Evolutionary conservation across 2,888 invertebrate genomes (phyloP), one percentile per base, ranked within the genome.

Genomic region (Hirudinaria manillensis): DNA sequence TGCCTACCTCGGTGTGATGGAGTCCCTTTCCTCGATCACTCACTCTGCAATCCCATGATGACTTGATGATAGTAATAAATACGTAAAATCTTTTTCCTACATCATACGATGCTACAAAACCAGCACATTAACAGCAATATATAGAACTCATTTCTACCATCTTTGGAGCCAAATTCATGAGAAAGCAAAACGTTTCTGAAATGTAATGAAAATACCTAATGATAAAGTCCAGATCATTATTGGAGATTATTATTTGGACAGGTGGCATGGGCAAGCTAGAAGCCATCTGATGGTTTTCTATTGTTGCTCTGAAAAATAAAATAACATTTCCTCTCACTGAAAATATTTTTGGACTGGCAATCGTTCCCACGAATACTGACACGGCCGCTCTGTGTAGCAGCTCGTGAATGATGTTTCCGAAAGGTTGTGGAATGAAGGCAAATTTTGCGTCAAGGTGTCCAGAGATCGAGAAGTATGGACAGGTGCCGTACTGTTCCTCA

Each of bases 1-100:
- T 83, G 24, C 83, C 81, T 45, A 85, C 80, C 19, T 86, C 78
- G 65, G 85, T 81, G 79, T 87, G 87, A 29, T 85, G 84, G 67
- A 88, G 86, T 21, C 88, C 88, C 55, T 87, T 87, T 24, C 88
- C 88, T 56, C 88, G 83, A 80, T 88, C 88, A 29, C 87, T 87
- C 65, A 88, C 86, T 80, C 88, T 87, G 53, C 45, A 45, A 45
- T 10, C 45, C 45, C 10, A 45, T 10, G 45, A 7, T 1, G 45
- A 45, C 45, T 10, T 10, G 45, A 45, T 7, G 45, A 45, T 45
- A 45, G 10, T 16, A 45, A 45, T 45, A 45, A 45, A 10, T 45
- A 45, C 45, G 13, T 45, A 6, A 45, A 45, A 45, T 45, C 45
- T 45, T 45, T 45, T 10, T 45, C 45, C 3, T 10, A 45, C 13